phyloP scores from a whole-genome alignment of 2,113 vertebrate genomes.

The Menidia beryllina region DNA sequence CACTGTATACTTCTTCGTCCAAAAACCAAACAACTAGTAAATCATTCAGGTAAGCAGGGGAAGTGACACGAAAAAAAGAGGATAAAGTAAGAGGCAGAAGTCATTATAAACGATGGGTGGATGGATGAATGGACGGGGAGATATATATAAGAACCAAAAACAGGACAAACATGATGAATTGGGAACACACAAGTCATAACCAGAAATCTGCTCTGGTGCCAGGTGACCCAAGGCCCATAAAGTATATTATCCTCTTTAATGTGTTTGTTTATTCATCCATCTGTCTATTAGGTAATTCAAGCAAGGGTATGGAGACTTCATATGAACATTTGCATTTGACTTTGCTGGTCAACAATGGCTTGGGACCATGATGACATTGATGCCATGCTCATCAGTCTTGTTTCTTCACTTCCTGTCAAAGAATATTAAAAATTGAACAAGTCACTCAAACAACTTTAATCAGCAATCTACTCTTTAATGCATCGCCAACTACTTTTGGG shows the following conservation, averaged over 20 bases:
- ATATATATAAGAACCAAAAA: conserved; percentile 60
- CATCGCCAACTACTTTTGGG: conserved; percentile 39
- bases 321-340: conserved; percentile 5
- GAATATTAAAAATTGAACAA: conserved; percentile 29
- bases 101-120: conserved; percentile 78
- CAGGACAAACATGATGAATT: conserved; percentile 43
- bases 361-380: conserved; percentile 24
- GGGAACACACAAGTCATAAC: conserved; percentile 22
- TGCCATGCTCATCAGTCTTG: conserved; percentile 1
- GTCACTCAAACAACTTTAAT: conserved; percentile 41
- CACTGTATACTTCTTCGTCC: conserved; percentile 39
- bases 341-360: conserved; percentile 3
- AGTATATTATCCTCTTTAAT: neutral
- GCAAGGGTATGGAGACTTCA: conserved; percentile 5
- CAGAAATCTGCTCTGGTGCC: conserved; percentile 5
- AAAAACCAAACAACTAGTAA: conserved; percentile 71
- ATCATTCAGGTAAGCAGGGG: conserved; percentile 70
- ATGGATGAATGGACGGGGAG: conserved; percentile 69
- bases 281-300: conserved; percentile 10
- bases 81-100: conserved; percentile 35
- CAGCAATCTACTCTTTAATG: conserved; percentile 50
- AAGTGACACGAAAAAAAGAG: conserved; percentile 35
- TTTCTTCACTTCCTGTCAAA: neutral
- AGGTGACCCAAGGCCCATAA: conserved; percentile 2
- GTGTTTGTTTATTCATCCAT: conserved; percentile 4